phyloP scores from a whole-genome alignment of 2,797 vertebrate species.

The Pteronotus mesoamericanus region DNA sequence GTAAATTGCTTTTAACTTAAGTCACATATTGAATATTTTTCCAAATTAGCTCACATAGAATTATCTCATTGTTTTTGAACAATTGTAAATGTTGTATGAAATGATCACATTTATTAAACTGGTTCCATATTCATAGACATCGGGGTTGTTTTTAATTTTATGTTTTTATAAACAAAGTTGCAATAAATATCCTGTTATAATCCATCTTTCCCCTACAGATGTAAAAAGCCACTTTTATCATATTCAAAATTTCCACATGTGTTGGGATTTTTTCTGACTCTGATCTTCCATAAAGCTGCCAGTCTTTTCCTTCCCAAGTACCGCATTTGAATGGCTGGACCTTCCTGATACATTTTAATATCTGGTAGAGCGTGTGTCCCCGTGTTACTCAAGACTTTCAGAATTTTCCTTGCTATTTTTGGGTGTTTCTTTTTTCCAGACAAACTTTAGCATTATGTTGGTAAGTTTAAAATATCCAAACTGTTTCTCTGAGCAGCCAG shows the following conservation, averaged over 20 bases:
- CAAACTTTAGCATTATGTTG: background rate
- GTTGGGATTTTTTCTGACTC: background rate
- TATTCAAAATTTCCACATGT: constrained; percentile 1
- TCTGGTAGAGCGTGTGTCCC: background rate
- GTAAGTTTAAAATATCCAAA: background rate
- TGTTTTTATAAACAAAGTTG: constrained; percentile 7
- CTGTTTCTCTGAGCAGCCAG: background rate
- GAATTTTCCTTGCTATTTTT: background rate
- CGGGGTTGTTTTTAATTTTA: background rate
- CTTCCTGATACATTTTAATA: background rate
- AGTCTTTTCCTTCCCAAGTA: background rate
- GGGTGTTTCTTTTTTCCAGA: background rate
- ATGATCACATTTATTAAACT: background rate
- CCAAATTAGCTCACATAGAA: background rate
- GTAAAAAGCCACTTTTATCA: background rate
- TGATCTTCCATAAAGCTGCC: background rate
- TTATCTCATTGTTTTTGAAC: background rate
- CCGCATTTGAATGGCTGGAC: background rate
- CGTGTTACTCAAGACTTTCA: background rate
- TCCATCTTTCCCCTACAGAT: background rate
- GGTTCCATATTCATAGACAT: background rate
- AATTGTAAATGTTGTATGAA: background rate
- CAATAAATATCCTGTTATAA: background rate
- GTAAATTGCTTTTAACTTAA: constrained; percentile 8
- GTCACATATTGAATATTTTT: constrained; percentile 1